phyloP scores from a whole-genome alignment of 2,888 invertebrate species.

The Athalia rosae region DNA sequence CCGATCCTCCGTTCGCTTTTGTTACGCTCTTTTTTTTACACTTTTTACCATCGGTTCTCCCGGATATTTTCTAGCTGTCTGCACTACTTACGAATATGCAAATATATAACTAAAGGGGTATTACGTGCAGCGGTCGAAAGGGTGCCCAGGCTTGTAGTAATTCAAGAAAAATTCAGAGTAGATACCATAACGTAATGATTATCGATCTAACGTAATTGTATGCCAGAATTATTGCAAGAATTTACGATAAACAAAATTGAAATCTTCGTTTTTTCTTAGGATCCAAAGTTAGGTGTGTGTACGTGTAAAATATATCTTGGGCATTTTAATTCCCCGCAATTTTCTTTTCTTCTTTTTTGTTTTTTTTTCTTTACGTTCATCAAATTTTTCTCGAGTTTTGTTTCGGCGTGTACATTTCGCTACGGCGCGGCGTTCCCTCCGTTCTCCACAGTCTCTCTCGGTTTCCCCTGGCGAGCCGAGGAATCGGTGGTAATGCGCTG shows the following conservation, averaged over 20 bases:
- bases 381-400: too few relatives aligned
- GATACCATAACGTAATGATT: slow-evolving; percentile 68
- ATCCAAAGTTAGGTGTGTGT: too few relatives aligned
- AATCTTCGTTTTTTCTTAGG: background rate
- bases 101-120: slow-evolving; percentile 60
- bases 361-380: too few relatives aligned
- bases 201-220: slow-evolving; percentile 53
- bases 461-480: slow-evolving; percentile 34
- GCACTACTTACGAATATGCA: slow-evolving; percentile 67
- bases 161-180: slow-evolving; percentile 66
- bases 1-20: slow-evolving; percentile 31
- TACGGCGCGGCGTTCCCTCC: too few relatives aligned
- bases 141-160: slow-evolving; percentile 51
- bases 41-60: slow-evolving; percentile 38
- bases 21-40: slow-evolving; percentile 55
- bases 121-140: slow-evolving; percentile 53
- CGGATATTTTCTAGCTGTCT: slow-evolving; percentile 9
- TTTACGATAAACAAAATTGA: too few relatives aligned
- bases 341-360: too few relatives aligned
- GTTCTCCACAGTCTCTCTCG: too few relatives aligned
- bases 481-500: slow-evolving; percentile 56
- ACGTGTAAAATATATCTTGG: too few relatives aligned
- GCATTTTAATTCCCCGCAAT: too few relatives aligned
- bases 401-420: too few relatives aligned
- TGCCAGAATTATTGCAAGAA: slow-evolving; percentile 15